These are phyloP conservation scores for Drosophila pachea DNA, from an alignment of 1,140 invertebrate species.

Conservation along the genomic window DNA sequence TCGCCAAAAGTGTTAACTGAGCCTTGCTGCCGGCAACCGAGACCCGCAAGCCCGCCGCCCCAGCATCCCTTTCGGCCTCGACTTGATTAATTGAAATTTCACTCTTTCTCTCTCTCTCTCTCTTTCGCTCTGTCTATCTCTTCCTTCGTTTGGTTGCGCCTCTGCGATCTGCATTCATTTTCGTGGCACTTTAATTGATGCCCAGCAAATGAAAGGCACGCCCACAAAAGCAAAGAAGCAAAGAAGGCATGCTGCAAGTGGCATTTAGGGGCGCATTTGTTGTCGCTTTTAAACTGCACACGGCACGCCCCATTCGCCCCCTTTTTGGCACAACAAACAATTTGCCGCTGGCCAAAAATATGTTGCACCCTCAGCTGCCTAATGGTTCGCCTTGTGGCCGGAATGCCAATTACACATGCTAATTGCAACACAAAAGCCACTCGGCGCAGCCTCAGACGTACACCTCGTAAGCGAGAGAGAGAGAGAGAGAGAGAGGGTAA, in stretches of 20 bases:
- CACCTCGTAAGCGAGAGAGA: too few relatives aligned
- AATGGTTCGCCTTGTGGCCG: slow-evolving; percentile 34
- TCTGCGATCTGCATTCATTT: slow-evolving; percentile 44
- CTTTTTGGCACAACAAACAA: slow-evolving; percentile 43
- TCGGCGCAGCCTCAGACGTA: not conserved
- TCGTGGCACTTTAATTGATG: slow-evolving; percentile 38
- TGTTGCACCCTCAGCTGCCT: slow-evolving; percentile 44
- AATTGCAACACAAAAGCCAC: slow-evolving; percentile 37
- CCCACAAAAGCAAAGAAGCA: slow-evolving; percentile 13
- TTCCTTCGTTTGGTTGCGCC: not conserved
- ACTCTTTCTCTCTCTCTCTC: slow-evolving; percentile 18
- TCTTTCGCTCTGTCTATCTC: too few relatives aligned
- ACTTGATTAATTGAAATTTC: slow-evolving; percentile 65
- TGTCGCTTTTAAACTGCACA: slow-evolving; percentile 62
- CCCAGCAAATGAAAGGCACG: slow-evolving; percentile 38
- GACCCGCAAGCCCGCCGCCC: too few relatives aligned
- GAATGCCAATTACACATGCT: slow-evolving; percentile 55
- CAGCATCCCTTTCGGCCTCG: not conserved
- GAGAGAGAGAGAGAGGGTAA: too few relatives aligned
- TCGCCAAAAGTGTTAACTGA: slow-evolving; percentile 64
- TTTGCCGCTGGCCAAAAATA: slow-evolving; percentile 51
- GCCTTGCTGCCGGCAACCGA: too few relatives aligned
- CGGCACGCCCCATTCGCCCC: slow-evolving; percentile 47
- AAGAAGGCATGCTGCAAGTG: slow-evolving; percentile 62
- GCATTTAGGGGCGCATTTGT: slow-evolving; percentile 62